phyloP scores from a whole-genome alignment of 2,113 vertebrate genomes.

The Carlito syrichta region DNA sequence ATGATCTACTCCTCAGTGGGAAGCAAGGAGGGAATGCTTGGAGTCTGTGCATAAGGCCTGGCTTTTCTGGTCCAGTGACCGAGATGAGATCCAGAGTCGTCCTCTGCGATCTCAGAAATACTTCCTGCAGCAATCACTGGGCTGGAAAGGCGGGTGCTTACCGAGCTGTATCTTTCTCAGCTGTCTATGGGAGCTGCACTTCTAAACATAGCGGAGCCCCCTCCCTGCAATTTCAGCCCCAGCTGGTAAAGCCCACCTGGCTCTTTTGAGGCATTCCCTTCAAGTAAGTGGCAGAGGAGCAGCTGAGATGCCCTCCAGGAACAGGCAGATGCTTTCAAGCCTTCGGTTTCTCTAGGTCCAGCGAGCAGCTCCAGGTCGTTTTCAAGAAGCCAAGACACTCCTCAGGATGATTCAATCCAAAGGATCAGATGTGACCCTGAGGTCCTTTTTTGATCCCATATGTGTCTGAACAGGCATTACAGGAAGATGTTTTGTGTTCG shows the following conservation, averaged over 20 bases:
- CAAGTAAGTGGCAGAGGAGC: not conserved
- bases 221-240: not conserved
- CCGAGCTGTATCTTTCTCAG: not conserved
- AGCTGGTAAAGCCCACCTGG: constrained; percentile 54
- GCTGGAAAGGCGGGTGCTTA: not conserved
- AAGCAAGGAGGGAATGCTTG: not conserved
- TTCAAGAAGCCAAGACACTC: not conserved
- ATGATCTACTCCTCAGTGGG: not conserved
- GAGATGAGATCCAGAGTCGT: not conserved
- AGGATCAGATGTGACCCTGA: constrained; percentile 6
- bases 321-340: not conserved
- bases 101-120: not conserved
- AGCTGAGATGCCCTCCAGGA: constrained; percentile 33
- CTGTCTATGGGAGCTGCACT: not conserved
- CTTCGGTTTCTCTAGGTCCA: constrained; percentile 36
- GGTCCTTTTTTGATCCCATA: not conserved
- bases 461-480: not conserved
- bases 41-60: not conserved
- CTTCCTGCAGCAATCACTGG: not conserved
- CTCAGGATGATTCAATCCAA: constrained; percentile 49
- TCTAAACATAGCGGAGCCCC: constrained; percentile 29
- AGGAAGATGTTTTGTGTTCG: constrained; percentile 14
- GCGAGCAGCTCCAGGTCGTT: constrained; percentile 26
- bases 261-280: not conserved
- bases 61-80: not conserved